phyloP scores from a whole-genome alignment of 2,888 invertebrate species.

The Acanthosepion pharaonis region DNA sequence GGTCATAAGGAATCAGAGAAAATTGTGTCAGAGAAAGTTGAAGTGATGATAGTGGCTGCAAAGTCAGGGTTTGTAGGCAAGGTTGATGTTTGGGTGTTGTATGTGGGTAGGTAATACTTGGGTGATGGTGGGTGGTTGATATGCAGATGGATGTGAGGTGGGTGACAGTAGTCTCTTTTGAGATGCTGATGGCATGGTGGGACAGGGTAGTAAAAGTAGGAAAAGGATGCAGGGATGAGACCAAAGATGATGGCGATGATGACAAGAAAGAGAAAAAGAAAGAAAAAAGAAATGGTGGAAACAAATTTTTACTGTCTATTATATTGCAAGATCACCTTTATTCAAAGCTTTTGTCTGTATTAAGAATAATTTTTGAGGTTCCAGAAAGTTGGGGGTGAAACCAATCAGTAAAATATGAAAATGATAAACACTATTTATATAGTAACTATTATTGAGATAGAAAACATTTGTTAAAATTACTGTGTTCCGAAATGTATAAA shows the following conservation, averaged over 20 bases:
- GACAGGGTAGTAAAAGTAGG: background rate
- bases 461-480: too few species aligned
- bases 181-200: background rate
- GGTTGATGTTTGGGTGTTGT: background rate
- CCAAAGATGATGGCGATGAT: background rate
- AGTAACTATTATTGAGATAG: too few species aligned
- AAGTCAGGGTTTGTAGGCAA: constrained; percentile 33
- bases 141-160: background rate
- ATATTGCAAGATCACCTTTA: background rate
- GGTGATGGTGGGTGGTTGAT: too few species aligned
- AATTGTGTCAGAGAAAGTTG: background rate
- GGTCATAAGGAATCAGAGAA: background rate
- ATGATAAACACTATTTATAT: too few species aligned
- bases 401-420: too few species aligned
- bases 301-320: background rate
- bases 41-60: background rate
- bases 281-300: background rate
- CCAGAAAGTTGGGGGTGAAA: too few species aligned
- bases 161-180: constrained; percentile 2
- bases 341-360: background rate
- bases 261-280: background rate
- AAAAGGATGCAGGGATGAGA: background rate
- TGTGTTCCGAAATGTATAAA: too few species aligned
- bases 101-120: background rate
- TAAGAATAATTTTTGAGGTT: too few species aligned